Base-by-base conservation (phyloP, 2,888 invertebrate species). In the Buathra laborator region DNA sequence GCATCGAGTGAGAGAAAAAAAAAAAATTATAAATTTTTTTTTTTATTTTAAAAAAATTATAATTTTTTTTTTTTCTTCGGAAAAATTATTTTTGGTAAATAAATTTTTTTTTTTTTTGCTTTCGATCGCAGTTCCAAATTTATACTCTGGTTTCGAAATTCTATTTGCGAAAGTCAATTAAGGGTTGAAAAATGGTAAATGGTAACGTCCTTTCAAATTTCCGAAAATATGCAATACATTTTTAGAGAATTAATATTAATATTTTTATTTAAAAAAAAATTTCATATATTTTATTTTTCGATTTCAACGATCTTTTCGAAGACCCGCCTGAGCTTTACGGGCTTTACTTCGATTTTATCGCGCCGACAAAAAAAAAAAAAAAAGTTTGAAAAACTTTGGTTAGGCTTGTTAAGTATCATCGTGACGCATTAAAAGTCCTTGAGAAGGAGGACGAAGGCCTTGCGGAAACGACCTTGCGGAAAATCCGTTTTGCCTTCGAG, bases 401-500 rank as follows among this genome's bases (percentile, higher is more conserved):
- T 3, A 24, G 29, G 59, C 29, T 53, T 53, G 19, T 29, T 3
- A 16, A 74, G 24, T 32, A 74, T 59, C 72, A 5, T 29, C 46
- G 46, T 32, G n/a, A 46, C 19, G 71, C 10, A 53, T n/a, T n/a
- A 16, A 29, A 29, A 74, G 72, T 19, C 59, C 24, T 10, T 59
- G 53, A 14, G 29, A 24, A 16, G 14, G 53, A 10, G 51, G 76
- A 51, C 51, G 76, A 51, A 66, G 76, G 64, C 66, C 66, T 16
- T 14, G 37, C 37, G 37, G 14, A 9, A 53, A 43, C 37, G 76
- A 43, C 76, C 76, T 76, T 76, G 76, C 19, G 19, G 53, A 53
- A 66, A 67, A 66, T 67, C 53, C 53, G 14, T 44, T 19, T 66
- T 66, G 46, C 56, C 29, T 56, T 37, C 37, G 14, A 19, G 67